Percentiles rank a stretch among this genome's conserved stretches.
These are phyloP conservation scores for Pelmatolapia mariae DNA, from an alignment of 2,113 vertebrate species.

Conservation along the genomic window DNA sequence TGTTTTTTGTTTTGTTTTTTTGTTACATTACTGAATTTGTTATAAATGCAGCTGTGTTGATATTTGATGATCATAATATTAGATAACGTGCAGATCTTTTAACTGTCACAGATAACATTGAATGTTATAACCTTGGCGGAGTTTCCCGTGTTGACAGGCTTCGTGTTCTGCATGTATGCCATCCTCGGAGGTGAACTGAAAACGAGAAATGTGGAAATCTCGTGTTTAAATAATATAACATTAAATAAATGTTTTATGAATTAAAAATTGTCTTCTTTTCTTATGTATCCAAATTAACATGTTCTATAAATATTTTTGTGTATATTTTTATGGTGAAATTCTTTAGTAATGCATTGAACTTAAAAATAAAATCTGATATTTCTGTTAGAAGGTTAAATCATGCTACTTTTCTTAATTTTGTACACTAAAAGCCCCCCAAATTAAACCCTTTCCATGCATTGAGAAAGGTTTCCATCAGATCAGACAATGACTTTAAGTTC, in stretches of 20 bases:
- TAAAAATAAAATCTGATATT: not conserved
- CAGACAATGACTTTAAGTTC: not conserved
- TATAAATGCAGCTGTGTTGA: conserved; percentile 65
- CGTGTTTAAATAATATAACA: conserved; percentile 58
- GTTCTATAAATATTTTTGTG: not conserved
- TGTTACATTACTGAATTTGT: conserved; percentile 56
- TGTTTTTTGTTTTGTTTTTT: conserved; percentile 27
- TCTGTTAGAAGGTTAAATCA: not conserved
- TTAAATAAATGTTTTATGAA: conserved; percentile 64
- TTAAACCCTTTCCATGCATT: not conserved
- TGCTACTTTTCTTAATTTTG: not conserved
- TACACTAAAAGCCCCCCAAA: not conserved
- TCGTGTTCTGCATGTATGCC: conserved; percentile 56
- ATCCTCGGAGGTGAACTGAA: not conserved
- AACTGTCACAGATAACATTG: conserved; percentile 54
- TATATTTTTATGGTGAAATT: not conserved
- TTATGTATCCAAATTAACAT: not conserved
- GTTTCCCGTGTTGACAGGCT: conserved; percentile 44
- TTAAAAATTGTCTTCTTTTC: not conserved
- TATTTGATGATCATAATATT: conserved; percentile 27
- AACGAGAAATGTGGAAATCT: conserved; percentile 38
- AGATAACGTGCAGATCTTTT: conserved; percentile 49
- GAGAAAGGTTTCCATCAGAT: not conserved
- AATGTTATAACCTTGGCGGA: conserved; percentile 50
- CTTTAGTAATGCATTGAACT: not conserved